Percentiles rank a stretch among this genome's conserved stretches.
Evolutionary conservation across 2,888 invertebrate genomes (phyloP).

Genomic region (Entomobrya proxima): DNA sequence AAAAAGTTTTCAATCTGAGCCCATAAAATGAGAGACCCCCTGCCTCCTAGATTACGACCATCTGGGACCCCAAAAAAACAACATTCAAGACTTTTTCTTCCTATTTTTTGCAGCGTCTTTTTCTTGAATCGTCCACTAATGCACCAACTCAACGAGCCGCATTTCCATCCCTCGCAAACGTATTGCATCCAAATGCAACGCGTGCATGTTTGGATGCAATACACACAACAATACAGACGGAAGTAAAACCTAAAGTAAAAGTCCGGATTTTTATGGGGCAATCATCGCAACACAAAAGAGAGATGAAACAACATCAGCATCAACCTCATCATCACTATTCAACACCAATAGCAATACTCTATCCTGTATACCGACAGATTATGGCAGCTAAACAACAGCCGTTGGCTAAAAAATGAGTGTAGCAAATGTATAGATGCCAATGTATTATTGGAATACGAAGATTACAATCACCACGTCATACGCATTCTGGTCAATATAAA

Average conservation of each 20-base stretch:
- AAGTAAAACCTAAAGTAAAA: conserved; percentile 45
- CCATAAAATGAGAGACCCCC: conserved; percentile 75
- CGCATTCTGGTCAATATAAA: neutral
- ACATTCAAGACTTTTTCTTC: conserved; percentile 36
- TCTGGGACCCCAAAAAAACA: conserved; percentile 74
- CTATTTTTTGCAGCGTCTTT: conserved; percentile 18
- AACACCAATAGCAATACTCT: conserved; percentile 2
- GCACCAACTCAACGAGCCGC: neutral
- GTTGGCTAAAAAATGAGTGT: conserved; percentile 22
- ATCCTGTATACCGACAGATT: neutral
- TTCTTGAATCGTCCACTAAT: conserved; percentile 31
- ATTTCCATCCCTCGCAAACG: neutral
- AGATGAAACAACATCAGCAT: conserved; percentile 24
- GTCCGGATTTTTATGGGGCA: conserved; percentile 66
- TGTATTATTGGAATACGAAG: too few species aligned
- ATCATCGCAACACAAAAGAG: conserved; percentile 46
- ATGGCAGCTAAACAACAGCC: conserved; percentile 35
- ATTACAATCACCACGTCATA: conserved; percentile 8
- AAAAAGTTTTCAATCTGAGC: conserved; percentile 75
- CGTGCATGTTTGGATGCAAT: conserved; percentile 17
- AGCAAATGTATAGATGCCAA: neutral
- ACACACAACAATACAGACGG: conserved; percentile 25
- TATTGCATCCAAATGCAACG: conserved; percentile 37
- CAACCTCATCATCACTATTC: conserved; percentile 42
- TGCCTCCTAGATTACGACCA: conserved; percentile 75